These are phyloP conservation scores for Tympanuchus pallidicinctus DNA, from an alignment of 2,113 vertebrate species.

Conservation along the genomic window DNA sequence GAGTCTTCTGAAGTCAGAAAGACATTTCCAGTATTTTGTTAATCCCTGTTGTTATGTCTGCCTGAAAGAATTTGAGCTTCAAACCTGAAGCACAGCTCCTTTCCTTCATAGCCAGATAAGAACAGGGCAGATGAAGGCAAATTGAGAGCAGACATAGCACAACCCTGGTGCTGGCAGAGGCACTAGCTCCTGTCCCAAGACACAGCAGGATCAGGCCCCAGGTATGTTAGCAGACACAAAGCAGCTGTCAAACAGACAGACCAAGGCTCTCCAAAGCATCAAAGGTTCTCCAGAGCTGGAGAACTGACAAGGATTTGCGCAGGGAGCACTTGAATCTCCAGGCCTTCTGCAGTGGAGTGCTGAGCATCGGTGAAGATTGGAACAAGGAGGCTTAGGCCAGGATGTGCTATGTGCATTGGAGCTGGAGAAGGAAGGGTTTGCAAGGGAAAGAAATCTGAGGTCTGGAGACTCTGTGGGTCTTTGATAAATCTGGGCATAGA, in stretches of 20 bases:
- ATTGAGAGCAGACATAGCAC: not conserved
- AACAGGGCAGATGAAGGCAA: not conserved
- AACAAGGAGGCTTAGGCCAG: not conserved
- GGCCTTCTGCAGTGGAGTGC: not conserved
- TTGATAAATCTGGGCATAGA: not conserved
- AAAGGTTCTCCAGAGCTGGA: not conserved
- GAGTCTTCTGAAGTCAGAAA: not conserved
- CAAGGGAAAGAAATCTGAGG: not conserved
- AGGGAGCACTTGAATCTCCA: not conserved
- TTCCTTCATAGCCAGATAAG: not conserved
- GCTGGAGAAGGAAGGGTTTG: not conserved
- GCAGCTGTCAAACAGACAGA: not conserved
- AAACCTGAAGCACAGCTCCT: not conserved
- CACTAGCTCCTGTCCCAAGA: not conserved
- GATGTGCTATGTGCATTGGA: not conserved
- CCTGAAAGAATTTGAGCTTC: not conserved
- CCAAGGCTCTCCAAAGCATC: not conserved
- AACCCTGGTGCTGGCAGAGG: not conserved
- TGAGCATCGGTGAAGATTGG: not conserved
- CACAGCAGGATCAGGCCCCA: rapidly evolving
- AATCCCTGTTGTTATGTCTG: not conserved
- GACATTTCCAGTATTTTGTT: not conserved
- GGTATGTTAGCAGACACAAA: not conserved
- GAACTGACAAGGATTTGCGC: not conserved
- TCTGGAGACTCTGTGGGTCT: not conserved